Evolutionary conservation across 2,888 invertebrate species (phyloP).

Genomic region (Stenodema calcarata): DNA sequence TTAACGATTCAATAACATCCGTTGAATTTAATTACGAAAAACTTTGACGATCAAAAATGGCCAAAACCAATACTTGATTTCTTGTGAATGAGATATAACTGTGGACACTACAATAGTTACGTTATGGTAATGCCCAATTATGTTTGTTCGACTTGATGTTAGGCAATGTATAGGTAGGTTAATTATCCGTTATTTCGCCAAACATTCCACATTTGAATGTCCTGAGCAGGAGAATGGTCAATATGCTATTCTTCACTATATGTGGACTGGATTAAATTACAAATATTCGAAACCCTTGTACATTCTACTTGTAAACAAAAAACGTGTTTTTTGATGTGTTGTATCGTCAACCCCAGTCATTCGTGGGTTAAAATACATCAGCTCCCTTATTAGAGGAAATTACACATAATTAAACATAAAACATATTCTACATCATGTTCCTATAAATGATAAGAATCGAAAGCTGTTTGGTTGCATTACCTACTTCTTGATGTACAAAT

Average conservation of each 20-base stretch:
- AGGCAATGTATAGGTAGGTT: background rate
- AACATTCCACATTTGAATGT: background rate
- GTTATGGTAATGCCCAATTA: background rate
- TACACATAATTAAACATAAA: background rate
- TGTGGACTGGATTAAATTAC: background rate
- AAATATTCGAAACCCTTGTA: background rate
- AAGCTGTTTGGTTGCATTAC: background rate
- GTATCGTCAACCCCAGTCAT: background rate
- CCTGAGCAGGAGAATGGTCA: background rate
- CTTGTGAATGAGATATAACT: too few species aligned
- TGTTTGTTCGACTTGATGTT: background rate
- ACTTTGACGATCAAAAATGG: too few species aligned
- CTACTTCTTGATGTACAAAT: background rate
- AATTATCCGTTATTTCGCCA: background rate
- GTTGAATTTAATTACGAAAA: too few species aligned
- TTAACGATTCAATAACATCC: too few species aligned
- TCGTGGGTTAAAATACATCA: background rate
- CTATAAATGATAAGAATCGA: conserved; percentile 37
- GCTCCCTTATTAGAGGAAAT: background rate
- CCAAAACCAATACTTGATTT: too few species aligned
- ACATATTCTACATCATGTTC: conserved; percentile 34
- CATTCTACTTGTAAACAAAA: background rate
- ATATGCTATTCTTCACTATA: background rate
- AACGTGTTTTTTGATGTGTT: background rate
- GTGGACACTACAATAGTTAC: too few species aligned